A percentile compares a stretch with the other conserved stretches of the same genome.
These are phyloP conservation scores for Ericerus pela DNA, from an alignment of 1,140 invertebrate species.

Conservation along the genomic window DNA sequence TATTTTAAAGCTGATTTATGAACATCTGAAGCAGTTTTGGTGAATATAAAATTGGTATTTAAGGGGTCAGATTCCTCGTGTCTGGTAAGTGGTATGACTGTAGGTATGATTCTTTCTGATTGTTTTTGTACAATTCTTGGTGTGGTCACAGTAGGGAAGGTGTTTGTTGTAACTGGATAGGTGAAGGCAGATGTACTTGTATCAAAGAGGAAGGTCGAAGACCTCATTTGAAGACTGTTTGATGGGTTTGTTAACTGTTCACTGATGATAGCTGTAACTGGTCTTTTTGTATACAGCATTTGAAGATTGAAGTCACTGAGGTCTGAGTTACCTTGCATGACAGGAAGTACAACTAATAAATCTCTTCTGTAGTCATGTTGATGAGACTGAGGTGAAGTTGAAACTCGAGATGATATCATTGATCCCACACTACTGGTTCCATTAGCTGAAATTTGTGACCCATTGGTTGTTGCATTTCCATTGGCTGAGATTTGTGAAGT, in stretches of 20 bases:
- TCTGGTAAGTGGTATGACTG: no score
- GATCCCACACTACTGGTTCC: no score
- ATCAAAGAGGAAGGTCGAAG: background rate
- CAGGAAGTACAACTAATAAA: background rate
- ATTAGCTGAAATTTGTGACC: no score
- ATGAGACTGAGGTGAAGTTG: no score
- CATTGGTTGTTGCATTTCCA: no score
- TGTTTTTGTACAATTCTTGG: no score
- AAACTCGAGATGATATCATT: no score
- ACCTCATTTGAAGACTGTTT: background rate
- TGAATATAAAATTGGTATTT: background rate
- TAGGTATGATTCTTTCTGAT: no score
- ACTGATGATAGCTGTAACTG: background rate
- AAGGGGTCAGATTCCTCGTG: background rate
- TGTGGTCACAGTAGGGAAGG: no score
- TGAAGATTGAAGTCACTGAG: background rate
- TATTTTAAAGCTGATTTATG: background rate
- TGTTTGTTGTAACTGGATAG: no score
- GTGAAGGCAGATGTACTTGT: no score
- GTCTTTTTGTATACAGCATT: constrained; percentile 1
- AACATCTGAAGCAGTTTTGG: background rate
- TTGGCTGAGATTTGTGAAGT: no score
- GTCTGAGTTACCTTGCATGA: background rate
- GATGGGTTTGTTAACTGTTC: background rate
- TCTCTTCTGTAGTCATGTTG: background rate